Percentiles rank a stretch among this genome's conserved stretches.
These are phyloP conservation scores for Adelges cooleyi DNA, from an alignment of 1,140 invertebrate genomes.

Conservation along the genomic window DNA sequence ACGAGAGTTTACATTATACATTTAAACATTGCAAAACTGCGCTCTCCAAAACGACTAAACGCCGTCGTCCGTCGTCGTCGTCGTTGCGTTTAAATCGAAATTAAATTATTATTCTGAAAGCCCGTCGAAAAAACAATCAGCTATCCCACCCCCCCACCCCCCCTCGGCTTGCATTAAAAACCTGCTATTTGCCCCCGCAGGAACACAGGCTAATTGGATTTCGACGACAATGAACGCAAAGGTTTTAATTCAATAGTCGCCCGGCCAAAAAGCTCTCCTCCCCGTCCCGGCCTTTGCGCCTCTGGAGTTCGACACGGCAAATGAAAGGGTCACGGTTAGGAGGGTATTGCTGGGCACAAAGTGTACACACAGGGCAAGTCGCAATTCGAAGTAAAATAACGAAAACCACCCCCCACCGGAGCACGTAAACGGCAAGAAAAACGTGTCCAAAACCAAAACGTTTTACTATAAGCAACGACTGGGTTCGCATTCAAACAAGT, in stretches of 20 bases:
- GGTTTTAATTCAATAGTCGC: slow-evolving; percentile 27
- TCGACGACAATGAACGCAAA: slow-evolving; percentile 21
- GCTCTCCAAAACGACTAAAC: neutral
- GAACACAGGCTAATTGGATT: slow-evolving; percentile 22
- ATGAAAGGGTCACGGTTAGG: too few species aligned
- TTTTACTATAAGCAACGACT: too few species aligned
- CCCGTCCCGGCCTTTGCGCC: neutral
- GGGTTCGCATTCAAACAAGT: too few species aligned
- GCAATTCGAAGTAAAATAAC: too few species aligned
- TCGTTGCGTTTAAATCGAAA: slow-evolving; percentile 19
- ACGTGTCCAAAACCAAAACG: too few species aligned
- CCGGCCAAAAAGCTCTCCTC: neutral
- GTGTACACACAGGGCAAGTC: too few species aligned
- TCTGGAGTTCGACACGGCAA: neutral
- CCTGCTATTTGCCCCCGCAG: neutral
- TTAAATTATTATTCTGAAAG: slow-evolving; percentile 26
- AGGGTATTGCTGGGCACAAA: too few species aligned
- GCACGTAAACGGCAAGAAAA: too few species aligned
- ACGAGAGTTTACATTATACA: too few species aligned
- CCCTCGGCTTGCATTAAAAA: neutral
- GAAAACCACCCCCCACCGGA: too few species aligned
- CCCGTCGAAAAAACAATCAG: slow-evolving; percentile 13
- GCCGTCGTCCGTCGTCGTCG: neutral
- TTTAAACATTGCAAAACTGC: too few species aligned
- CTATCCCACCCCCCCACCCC: neutral